Base-by-base conservation (phyloP, 2,888 invertebrate genomes). In the Masnerella sp. region DNA sequence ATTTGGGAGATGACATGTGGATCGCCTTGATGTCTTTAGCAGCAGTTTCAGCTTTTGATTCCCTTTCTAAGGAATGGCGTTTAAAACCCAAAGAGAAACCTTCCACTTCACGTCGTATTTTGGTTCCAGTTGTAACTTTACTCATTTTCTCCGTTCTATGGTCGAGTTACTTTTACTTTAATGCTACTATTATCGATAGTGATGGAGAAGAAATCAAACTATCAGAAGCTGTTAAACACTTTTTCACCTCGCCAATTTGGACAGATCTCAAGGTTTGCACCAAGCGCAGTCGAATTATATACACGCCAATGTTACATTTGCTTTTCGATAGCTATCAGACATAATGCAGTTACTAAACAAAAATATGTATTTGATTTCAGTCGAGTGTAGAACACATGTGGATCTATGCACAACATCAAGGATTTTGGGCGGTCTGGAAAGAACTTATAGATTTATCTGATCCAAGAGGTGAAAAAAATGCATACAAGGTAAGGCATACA, bases 401-500 rank as follows among this genome's bases (percentile, higher is more conserved):
- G 88, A 90, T 90, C 47, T 95, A 93, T 83, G 94, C 93, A 0
- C 93, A 93, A 82, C 92, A 93, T 79, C 93, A 97, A 83, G 98
- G 98, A 67, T 97, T 85, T 52, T 86, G 84, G 83, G 95, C 94
- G 81, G 92, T 96, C 0, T 97, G 95, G 95, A 92, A 93, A 79
- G 94, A 96, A 84, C 90, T 97, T 15, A 91, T 96, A 5, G 94
- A 96, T 74, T 89, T 95, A 8, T 91, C 96, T 3, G 98, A 98
- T 88, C 95, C 96, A 0, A 93, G 94, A 79, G 98, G 97, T 0
- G 97, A 97, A 86, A 92, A 94, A 74, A 96, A 96, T 87, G 95
- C 98, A 1, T 94, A 93, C 81, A 94, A 92, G 90, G 94, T 96
- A 78, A 79, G 69, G n/a, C n/a, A n/a, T n/a, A n/a, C n/a, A n/a